phyloP scores from a whole-genome alignment of 2,888 invertebrate genomes.

The Lathronympha strigana region DNA sequence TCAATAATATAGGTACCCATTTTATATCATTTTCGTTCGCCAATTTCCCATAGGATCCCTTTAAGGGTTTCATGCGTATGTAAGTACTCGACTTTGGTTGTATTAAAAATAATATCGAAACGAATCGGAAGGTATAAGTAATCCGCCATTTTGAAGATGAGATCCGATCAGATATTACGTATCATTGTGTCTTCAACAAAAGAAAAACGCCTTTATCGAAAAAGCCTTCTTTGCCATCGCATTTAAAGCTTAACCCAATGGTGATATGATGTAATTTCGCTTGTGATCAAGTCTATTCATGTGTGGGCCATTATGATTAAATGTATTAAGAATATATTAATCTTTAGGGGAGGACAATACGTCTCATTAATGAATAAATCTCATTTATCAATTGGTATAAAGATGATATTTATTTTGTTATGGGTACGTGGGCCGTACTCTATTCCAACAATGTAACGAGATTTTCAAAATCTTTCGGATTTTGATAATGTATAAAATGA shows the following conservation, averaged over 20 bases:
- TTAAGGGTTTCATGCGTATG: slow-evolving; percentile 39
- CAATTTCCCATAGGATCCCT: slow-evolving; percentile 47
- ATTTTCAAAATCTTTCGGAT: too few relatives aligned
- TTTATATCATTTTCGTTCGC: slow-evolving; percentile 39
- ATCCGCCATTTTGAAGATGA: slow-evolving; percentile 65
- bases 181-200: slow-evolving; percentile 61
- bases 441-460: too few relatives aligned
- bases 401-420: background rate
- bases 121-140: slow-evolving; percentile 57
- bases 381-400: slow-evolving; percentile 1
- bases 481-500: too few relatives aligned
- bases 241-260: background rate
- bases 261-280: background rate
- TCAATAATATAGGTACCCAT: too few relatives aligned
- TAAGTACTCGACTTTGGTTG: slow-evolving; percentile 41
- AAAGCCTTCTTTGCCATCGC: background rate
- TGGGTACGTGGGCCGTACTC: too few relatives aligned
- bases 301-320: slow-evolving; percentile 25
- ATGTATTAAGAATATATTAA: slow-evolving; percentile 37
- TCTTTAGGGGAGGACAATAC: slow-evolving; percentile 5
- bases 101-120: slow-evolving; percentile 56
- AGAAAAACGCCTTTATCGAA: slow-evolving; percentile 51
- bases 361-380: slow-evolving; percentile 13
- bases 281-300: slow-evolving; percentile 27
- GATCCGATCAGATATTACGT: slow-evolving; percentile 57